These are phyloP conservation scores for Myathropa florea DNA, from an alignment of 2,888 invertebrate genomes.

Conservation along the genomic window DNA sequence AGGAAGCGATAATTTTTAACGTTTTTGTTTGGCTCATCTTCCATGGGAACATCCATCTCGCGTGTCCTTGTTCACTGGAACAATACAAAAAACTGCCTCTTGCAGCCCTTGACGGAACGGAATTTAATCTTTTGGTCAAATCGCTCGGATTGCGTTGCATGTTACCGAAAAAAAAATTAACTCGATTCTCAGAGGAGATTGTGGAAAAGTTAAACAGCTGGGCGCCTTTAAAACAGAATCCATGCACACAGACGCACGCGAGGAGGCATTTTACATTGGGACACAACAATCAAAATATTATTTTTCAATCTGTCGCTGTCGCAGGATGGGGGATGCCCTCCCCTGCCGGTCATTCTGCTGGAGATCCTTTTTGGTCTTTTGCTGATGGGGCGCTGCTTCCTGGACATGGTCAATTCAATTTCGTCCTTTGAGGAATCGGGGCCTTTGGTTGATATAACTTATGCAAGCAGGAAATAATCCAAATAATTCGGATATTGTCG, in stretches of 20 bases:
- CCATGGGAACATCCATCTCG: background rate
- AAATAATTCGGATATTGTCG: constrained; percentile 24
- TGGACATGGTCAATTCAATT: constrained; percentile 57
- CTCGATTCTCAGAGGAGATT: background rate
- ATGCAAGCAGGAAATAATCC: constrained; percentile 48
- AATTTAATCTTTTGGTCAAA: constrained; percentile 35
- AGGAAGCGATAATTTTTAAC: constrained; percentile 3
- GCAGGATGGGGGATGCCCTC: background rate
- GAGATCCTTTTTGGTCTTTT: constrained; percentile 25
- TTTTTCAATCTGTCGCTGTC: constrained; percentile 37
- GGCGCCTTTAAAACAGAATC: background rate
- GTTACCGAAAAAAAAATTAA: background rate
- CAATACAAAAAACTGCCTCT: background rate
- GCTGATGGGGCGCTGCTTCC: constrained; percentile 3
- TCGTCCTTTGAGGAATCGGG: constrained; percentile 12
- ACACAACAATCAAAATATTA: constrained; percentile 46
- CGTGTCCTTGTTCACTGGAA: background rate
- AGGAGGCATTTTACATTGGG: constrained; percentile 23
- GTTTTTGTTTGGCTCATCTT: background rate
- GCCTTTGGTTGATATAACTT: constrained; percentile 35
- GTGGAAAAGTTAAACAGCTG: background rate
- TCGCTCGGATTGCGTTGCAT: background rate
- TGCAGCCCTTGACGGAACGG: background rate
- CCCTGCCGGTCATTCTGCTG: constrained; percentile 20
- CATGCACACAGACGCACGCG: background rate